Percentiles rank a stretch among this genome's conserved stretches.
Evolutionary conservation across 2,888 invertebrate genomes (phyloP).

Genomic region (Rhamphomyia laevipes): DNA sequence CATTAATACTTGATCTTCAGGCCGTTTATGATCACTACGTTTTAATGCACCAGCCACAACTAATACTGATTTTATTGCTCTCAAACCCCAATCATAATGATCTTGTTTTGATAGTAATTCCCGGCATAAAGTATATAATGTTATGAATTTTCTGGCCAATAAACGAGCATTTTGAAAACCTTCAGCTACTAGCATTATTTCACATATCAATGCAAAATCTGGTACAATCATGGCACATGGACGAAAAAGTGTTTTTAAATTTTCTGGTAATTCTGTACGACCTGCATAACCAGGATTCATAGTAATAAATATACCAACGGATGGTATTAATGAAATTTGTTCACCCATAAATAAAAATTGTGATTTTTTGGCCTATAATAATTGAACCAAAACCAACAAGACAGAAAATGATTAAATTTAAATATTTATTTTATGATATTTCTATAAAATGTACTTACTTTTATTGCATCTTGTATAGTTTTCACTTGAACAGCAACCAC

Average conservation of each 20-base stretch:
- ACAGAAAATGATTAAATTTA: neutral
- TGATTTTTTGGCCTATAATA: conserved; percentile 48
- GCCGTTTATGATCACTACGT: conserved; percentile 61
- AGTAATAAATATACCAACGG: conserved; percentile 88
- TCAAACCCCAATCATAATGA: conserved; percentile 96
- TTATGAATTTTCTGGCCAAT: conserved; percentile 89
- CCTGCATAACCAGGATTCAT: conserved; percentile 98
- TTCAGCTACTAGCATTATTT: conserved; percentile 96
- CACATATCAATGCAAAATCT: conserved; percentile 92
- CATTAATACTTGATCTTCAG: conserved; percentile 93
- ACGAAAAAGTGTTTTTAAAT: conserved; percentile 47
- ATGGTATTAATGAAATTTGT: conserved; percentile 58
- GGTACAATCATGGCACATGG: conserved; percentile 98
- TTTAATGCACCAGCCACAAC: conserved; percentile 91
- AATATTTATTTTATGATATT: neutral
- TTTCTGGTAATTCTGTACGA: conserved; percentile 75
- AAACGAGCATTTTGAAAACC: conserved; percentile 89
- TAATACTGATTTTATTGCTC: conserved; percentile 91
- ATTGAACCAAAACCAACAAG: conserved; percentile 9
- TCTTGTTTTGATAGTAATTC: conserved; percentile 90
- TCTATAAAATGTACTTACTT: conserved; percentile 36
- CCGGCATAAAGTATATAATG: conserved; percentile 80
- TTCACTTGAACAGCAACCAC: conserved; percentile 94
- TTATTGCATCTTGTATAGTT: conserved; percentile 77
- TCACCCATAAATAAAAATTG: conserved; percentile 81